phyloP scores from a whole-genome alignment of 2,113 vertebrate species.

The Neolamprologus sp. region DNA sequence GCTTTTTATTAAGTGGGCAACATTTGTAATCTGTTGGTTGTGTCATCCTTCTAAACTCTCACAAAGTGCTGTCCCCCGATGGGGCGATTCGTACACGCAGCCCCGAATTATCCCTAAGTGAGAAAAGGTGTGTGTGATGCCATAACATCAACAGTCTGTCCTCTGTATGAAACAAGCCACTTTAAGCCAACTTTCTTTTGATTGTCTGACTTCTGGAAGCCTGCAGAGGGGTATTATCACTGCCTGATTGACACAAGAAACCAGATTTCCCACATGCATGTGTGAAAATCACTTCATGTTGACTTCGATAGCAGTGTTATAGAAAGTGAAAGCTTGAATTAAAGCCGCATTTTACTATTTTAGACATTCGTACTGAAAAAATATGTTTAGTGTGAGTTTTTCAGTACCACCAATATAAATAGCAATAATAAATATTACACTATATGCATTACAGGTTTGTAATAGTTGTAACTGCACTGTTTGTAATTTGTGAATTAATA shows the following conservation, averaged over 20 bases:
- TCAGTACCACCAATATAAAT: background rate
- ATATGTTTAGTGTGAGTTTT: background rate
- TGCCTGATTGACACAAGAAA: background rate
- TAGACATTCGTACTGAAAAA: background rate
- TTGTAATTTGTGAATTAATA: background rate
- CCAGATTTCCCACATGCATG: background rate
- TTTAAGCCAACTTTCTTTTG: background rate
- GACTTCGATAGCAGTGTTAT: background rate
- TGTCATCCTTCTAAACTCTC: background rate
- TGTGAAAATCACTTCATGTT: background rate
- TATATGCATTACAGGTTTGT: background rate
- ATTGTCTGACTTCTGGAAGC: background rate
- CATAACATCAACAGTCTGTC: background rate
- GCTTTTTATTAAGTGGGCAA: background rate
- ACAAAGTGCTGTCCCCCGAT: background rate
- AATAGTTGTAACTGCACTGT: background rate
- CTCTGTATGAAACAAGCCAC: background rate
- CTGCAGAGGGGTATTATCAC: background rate
- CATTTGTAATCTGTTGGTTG: background rate
- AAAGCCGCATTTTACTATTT: background rate
- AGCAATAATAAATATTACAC: background rate
- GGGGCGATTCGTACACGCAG: background rate
- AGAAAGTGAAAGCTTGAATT: background rate
- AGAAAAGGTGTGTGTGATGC: background rate
- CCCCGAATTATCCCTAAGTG: background rate